Conservation (phyloP, 1,140 invertebrate genomes). For the Coelopa frigida region DNA sequence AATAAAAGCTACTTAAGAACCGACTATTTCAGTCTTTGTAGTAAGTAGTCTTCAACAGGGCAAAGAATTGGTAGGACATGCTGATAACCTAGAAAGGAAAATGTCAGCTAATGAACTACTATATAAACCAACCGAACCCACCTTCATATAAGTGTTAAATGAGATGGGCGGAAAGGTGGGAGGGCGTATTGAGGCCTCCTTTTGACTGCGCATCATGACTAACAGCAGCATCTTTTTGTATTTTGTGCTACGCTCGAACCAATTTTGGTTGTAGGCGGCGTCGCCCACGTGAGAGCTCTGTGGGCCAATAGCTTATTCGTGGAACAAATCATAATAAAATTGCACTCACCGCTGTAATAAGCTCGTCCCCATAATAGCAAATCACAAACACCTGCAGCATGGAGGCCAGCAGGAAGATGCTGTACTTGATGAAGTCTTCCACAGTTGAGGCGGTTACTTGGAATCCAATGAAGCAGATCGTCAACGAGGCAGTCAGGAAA, state of each 20-base stretch:
- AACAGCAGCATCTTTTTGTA: slow-evolving; percentile 30
- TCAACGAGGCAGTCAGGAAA: slow-evolving; percentile 35
- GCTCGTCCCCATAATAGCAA: slow-evolving; percentile 32
- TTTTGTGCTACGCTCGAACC: slow-evolving; percentile 28
- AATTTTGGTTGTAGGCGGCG: slow-evolving; percentile 38
- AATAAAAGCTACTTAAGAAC: too few relatives aligned
- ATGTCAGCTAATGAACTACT: not conserved
- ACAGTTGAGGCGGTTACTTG: slow-evolving; percentile 33
- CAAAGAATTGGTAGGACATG: slow-evolving; percentile 16
- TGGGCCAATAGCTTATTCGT: not conserved
- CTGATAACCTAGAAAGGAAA: slow-evolving; percentile 9
- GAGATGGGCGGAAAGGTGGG: slow-evolving; percentile 39
- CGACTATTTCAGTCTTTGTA: too few relatives aligned
- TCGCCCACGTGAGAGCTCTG: slow-evolving; percentile 32
- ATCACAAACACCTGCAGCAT: slow-evolving; percentile 38
- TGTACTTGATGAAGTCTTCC: slow-evolving; percentile 35
- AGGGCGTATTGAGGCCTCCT: slow-evolving; percentile 28
- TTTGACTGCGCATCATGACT: slow-evolving; percentile 33
- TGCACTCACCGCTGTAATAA: slow-evolving; percentile 27
- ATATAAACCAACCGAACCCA: not conserved
- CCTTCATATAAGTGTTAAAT: slow-evolving; percentile 39
- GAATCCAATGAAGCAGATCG: slow-evolving; percentile 40
- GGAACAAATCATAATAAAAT: not conserved
- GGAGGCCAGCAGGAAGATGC: slow-evolving; percentile 34
- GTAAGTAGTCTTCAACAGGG: slow-evolving; percentile 10